Percentiles rank a stretch among this genome's conserved stretches.
These are phyloP conservation scores for Ormyrus pomaceus DNA, from an alignment of 2,888 invertebrate species.

Conservation along the genomic window DNA sequence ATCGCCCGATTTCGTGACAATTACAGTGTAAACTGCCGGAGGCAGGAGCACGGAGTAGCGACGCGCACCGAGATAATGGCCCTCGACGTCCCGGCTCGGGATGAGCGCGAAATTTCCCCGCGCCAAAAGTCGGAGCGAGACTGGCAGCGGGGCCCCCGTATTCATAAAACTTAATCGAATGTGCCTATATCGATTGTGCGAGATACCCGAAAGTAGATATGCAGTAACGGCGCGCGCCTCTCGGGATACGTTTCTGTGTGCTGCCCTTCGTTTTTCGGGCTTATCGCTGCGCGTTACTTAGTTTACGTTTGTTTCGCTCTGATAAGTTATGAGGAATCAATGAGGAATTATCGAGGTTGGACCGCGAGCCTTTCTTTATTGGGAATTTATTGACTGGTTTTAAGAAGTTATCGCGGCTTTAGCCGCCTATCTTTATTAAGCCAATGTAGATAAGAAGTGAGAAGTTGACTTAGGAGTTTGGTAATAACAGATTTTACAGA, in stretches of 20 bases:
- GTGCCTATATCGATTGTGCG: constrained; percentile 11
- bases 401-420: not conserved
- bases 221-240: not conserved
- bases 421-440: constrained; percentile 1
- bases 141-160: not conserved
- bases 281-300: not conserved
- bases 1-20: constrained; percentile 33
- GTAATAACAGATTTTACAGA: not conserved
- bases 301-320: not conserved
- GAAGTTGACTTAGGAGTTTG: too few species aligned
- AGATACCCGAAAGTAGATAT: not conserved
- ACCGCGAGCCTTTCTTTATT: not conserved
- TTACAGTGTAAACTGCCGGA: constrained; percentile 5
- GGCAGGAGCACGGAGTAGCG: not conserved
- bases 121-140: not conserved
- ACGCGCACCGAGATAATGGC: not conserved
- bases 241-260: not conserved
- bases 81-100: not conserved
- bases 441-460: not conserved
- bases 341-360: constrained; percentile 7
- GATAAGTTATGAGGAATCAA: constrained; percentile 21
- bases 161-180: constrained; percentile 29
- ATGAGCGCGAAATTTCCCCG: not conserved
- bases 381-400: not conserved
- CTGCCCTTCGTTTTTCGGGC: not conserved